Base-by-base conservation (phyloP, 2,888 invertebrate genomes). In the Pomacea canaliculata region DNA sequence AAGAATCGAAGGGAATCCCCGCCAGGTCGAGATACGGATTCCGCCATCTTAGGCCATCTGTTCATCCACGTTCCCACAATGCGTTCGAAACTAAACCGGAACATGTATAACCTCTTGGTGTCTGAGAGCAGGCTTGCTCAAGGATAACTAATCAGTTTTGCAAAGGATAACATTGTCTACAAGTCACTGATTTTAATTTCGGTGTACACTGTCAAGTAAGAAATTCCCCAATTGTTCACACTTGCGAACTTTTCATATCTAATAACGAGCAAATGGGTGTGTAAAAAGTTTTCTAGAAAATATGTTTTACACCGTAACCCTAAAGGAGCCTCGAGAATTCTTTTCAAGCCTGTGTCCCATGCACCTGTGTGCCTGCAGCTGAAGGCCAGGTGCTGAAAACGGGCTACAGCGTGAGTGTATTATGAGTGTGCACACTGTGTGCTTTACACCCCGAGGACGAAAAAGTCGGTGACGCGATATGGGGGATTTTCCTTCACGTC, bases 41-140 rank as follows among this genome's bases (percentile, higher is more conserved):
- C 75, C 75, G 75, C 75, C 75, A 76, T 76, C 75, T 70, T 76
- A 70, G 75, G 69, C 68, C 75, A 76, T 76, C 75, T 76, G 75
- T 76, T 66, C 75, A 76, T 70, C 70, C 75, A 77, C 77, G 75
- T 74, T 76, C 75, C 75, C 75, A 76, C 75, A 76, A 76, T 76
- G 75, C 75, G 70, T 70, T 76, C 65, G 60, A 70, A 70, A 69
- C 69, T 77, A 70, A 72, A 73, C 77, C 76, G 76, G 71, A 75
- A 78, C 78, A 70, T 70, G 75, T 70, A 76, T 76, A 76, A 76
- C 75, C 51, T 74, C 62, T 59, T 13, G n/a, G 18, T 49, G 59
- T n/a, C 27, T 16, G n/a, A 7, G n/a, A n/a, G 49, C 37, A 73
- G 73, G 73, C 59, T 49, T 37, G 27, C 0, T 10, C 9, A 65